A percentile compares a stretch with the other conserved stretches of the same genome.
Conservation (phyloP, 2,113 vertebrate species). For the Cercopithecus mona region DNA sequence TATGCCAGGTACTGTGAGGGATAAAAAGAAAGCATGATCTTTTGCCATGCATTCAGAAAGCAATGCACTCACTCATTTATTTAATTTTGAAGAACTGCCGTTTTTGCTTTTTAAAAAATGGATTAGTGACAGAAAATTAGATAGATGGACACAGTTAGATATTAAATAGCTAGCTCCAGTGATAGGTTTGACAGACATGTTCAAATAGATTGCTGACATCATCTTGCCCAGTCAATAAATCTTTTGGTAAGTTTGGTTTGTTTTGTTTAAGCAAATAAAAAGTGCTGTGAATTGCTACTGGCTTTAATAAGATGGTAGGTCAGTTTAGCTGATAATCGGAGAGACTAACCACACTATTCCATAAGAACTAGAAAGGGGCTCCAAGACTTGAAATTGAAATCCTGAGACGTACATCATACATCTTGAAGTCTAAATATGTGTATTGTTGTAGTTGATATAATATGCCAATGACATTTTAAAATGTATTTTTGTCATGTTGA, state of each 20-base stretch:
- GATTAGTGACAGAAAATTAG: constrained; percentile 42
- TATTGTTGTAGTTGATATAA: constrained; percentile 26
- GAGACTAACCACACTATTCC: background rate
- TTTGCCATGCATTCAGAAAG: background rate
- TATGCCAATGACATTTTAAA: background rate
- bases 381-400: background rate
- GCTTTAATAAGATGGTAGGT: background rate
- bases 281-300: background rate
- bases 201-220: background rate
- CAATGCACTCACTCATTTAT: background rate
- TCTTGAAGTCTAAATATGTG: background rate
- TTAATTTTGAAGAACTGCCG: constrained; percentile 7
- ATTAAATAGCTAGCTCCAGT: constrained; percentile 46
- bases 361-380: background rate
- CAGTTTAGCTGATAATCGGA: background rate
- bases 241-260: background rate
- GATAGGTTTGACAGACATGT: background rate
- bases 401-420: background rate
- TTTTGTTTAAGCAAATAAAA: background rate
- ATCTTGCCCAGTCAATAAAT: constrained; percentile 9
- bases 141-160: constrained; percentile 34
- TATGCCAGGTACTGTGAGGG: background rate
- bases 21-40: background rate
- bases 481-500: constrained; percentile 60
- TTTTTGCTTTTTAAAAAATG: background rate